Percentiles rank a stretch among this genome's conserved stretches.
Evolutionary conservation across 2,888 invertebrate genomes (phyloP).

Genomic region (Chaitophorus viminalis): DNA sequence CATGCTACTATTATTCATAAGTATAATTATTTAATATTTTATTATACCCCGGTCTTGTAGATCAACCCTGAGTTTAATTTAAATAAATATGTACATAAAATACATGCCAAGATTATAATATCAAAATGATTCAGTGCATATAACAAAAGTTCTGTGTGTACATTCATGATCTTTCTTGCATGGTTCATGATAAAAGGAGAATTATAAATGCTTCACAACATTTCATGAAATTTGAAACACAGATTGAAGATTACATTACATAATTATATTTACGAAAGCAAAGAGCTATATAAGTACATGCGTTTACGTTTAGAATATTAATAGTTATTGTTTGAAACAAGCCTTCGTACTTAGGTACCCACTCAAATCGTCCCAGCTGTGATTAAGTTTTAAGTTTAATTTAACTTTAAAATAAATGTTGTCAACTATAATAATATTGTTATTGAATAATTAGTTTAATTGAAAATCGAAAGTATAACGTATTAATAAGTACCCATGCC

Average conservation of each 20-base stretch:
- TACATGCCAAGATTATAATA: too few relatives aligned
- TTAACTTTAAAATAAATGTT: not conserved
- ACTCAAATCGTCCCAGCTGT: not conserved
- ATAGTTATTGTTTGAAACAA: slow-evolving; percentile 19
- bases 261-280: not conserved
- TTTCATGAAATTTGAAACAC: not conserved
- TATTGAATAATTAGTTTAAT: not conserved
- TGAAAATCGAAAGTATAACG: not conserved
- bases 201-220: not conserved
- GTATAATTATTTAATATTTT: too few relatives aligned
- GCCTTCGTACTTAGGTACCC: not conserved
- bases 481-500: not conserved
- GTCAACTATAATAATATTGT: too few relatives aligned
- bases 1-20: too few relatives aligned
- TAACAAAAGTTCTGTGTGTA: too few relatives aligned
- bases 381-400: not conserved
- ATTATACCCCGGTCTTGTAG: too few relatives aligned
- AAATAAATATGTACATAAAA: too few relatives aligned
- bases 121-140: too few relatives aligned
- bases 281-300: not conserved
- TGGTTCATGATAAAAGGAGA: not conserved
- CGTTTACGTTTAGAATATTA: slow-evolving; percentile 7
- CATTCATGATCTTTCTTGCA: too few relatives aligned
- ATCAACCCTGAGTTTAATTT: too few relatives aligned
- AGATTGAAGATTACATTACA: not conserved